Conservation (phyloP, 1,140 invertebrate species). For the Tetragnatha versicolor region DNA sequence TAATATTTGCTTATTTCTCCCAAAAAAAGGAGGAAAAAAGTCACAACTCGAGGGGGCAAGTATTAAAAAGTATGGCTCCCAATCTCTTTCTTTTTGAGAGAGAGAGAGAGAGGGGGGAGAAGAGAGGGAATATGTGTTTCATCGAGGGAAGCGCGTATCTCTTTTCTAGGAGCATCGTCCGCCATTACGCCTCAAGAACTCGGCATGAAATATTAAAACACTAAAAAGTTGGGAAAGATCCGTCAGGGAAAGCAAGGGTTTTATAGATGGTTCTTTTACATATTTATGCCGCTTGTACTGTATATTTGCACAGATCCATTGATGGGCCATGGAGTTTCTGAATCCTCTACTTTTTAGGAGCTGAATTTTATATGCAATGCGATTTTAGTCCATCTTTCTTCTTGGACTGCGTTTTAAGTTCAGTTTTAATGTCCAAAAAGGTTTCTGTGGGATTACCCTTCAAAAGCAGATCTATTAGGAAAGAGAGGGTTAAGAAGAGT, state of each 20-base stretch:
- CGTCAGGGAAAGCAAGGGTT: constrained; percentile 26
- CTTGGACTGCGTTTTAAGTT: too few relatives aligned
- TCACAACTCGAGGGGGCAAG: neutral
- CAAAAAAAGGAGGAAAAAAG: neutral
- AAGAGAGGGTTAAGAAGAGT: too few relatives aligned
- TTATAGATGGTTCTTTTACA: constrained; percentile 38
- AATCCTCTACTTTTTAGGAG: too few relatives aligned
- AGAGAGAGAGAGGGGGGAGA: neutral
- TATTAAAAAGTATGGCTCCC: neutral
- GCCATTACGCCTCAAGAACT: constrained; percentile 13
- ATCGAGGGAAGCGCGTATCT: neutral
- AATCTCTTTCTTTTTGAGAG: neutral
- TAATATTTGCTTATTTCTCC: constrained; percentile 47
- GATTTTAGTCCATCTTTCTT: too few relatives aligned
- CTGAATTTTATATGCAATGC: too few relatives aligned
- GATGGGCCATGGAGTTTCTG: too few relatives aligned
- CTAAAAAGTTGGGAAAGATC: constrained; percentile 41
- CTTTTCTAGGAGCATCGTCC: neutral
- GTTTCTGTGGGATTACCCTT: too few relatives aligned
- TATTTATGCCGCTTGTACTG: constrained; percentile 18
- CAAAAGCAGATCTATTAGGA: too few relatives aligned
- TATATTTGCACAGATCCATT: too few relatives aligned
- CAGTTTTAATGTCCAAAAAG: too few relatives aligned
- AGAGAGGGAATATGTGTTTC: neutral
- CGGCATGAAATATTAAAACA: constrained; percentile 43